Base-by-base conservation (phyloP, 2,113 vertebrate genomes). In the Camelus dromedarius region DNA sequence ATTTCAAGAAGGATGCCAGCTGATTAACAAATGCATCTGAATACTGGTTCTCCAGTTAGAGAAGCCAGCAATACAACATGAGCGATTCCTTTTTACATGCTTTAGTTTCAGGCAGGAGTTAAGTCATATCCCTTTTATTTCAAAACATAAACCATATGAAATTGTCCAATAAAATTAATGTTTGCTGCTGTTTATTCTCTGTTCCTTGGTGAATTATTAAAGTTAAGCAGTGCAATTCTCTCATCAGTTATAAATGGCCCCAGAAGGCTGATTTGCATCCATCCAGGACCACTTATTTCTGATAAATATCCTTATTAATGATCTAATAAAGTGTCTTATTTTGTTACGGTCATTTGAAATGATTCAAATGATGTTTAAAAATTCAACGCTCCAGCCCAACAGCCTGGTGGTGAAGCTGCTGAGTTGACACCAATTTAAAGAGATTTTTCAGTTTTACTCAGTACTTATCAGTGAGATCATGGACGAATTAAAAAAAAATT, bases 391-490 rank as follows among this genome's bases (percentile, higher is more conserved):
- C 54, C 67, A 79, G 46, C 52, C 72, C 54, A 60, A 87, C 0
- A 93, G 67, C 19, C 85, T 66, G 48, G 19, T 67, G 70, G 80
- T 28, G 46, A 89, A 67, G 80, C 30, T 79, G 48, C 50, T 81
- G 32, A 46, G 32, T 11, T 42, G 82, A 95, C 52, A 76, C 62
- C 77, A 85, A 89, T 96, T 77, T 90, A 94, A 95, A 91, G 35
- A 81, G 76, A 97, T 80, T 96, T 96, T 94, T 83, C 30, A 91
- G 50, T 96, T 96, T 97, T 91, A 89, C 46, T 83, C 76, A 70
- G n/a, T 66, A 84, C 92, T 69, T 69, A 84, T 95, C 82, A 83
- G n/a, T 64, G 84, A 96, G 91, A 83, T n/a, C 22, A 56, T 42
- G 26, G 73, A 58, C 32, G 56, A 11, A 80, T 70, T 69, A 35